Conservation (phyloP, 2,888 invertebrate genomes). For the Eupithecia abbreviata region DNA sequence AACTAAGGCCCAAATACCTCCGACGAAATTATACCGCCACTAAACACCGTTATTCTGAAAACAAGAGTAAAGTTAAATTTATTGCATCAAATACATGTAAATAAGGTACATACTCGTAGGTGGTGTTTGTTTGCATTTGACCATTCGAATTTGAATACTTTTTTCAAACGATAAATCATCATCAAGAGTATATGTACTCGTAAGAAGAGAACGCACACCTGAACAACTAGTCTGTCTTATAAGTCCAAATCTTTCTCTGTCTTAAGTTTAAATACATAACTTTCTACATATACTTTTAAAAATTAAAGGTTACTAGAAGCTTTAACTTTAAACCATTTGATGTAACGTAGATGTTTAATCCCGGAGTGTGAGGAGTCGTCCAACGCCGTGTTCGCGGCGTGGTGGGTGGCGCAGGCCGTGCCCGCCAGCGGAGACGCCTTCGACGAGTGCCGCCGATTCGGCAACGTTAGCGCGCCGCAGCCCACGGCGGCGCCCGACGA, state of each 20-base stretch:
- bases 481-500: neutral
- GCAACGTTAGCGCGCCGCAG: constrained; percentile 21
- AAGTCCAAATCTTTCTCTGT: too few relatives aligned
- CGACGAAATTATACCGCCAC: too few relatives aligned
- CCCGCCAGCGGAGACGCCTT: constrained; percentile 54
- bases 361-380: constrained; percentile 55
- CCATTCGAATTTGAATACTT: neutral
- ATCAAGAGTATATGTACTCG: neutral
- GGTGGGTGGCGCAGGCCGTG: constrained; percentile 74
- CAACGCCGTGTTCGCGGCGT: constrained; percentile 59
- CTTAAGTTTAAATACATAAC: too few relatives aligned
- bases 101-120: too few relatives aligned
- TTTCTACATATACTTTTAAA: too few relatives aligned
- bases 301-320: neutral
- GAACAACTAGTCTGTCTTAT: too few relatives aligned
- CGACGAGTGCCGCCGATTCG: constrained; percentile 68
- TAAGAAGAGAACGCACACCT: too few relatives aligned
- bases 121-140: too few relatives aligned
- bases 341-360: constrained; percentile 53
- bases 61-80: too few relatives aligned
- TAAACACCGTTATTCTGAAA: neutral
- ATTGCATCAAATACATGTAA: too few relatives aligned
- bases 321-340: neutral
- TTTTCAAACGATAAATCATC: neutral
- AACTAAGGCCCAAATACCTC: too few relatives aligned